Conservation (phyloP, 2,888 invertebrate species). For the Brassicogethes aeneus region DNA sequence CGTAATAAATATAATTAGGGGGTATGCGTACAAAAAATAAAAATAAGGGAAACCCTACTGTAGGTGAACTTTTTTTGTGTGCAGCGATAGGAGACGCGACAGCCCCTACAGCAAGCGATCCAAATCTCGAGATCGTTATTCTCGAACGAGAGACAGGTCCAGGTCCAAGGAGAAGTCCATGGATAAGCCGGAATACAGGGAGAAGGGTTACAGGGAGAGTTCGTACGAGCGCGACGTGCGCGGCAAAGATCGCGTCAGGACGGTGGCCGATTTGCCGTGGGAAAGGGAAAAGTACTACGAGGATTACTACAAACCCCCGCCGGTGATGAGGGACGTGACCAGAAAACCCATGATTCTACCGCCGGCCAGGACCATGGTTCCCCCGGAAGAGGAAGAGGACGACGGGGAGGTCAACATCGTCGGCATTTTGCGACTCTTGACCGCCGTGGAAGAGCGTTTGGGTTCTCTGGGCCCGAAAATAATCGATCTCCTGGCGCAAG, state of each 20-base stretch:
- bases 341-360: conserved; percentile 25
- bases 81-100: neutral
- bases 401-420: conserved; percentile 51
- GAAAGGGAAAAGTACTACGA: conserved; percentile 24
- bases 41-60: too few species aligned
- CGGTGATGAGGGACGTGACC: conserved; percentile 33
- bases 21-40: too few species aligned
- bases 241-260: conserved; percentile 24
- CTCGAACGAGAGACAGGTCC: conserved; percentile 2
- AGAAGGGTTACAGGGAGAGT: conserved; percentile 16
- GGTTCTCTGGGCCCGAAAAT: conserved; percentile 79
- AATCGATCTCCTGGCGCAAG: conserved; percentile 66
- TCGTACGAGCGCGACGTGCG: conserved; percentile 24
- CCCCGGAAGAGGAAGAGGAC: conserved; percentile 42
- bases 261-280: conserved; percentile 28
- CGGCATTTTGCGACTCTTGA: conserved; percentile 62
- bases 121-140: conserved; percentile 4
- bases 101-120: conserved; percentile 1
- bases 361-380: conserved; percentile 4
- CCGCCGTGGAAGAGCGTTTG: conserved; percentile 72
- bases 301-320: conserved; percentile 31
- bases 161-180: conserved; percentile 2
- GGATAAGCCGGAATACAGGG: conserved; percentile 20
- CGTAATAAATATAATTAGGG: too few species aligned
- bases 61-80: too few species aligned